phyloP scores from a whole-genome alignment of 2,113 vertebrate genomes.

The Paradoxurus hermaphroditus region DNA sequence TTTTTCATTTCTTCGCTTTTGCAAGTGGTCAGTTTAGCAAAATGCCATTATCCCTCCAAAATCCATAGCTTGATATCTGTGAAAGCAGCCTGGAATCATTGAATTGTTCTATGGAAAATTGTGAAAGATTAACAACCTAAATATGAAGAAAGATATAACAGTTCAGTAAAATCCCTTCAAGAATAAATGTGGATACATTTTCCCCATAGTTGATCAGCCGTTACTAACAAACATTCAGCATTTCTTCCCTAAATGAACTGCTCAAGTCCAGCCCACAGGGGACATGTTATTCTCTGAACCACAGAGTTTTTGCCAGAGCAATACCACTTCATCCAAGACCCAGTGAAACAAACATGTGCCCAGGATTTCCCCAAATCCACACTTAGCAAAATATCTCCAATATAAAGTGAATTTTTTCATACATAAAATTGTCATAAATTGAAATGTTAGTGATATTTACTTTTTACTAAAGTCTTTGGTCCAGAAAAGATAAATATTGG shows the following conservation, averaged over 20 bases:
- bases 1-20: background rate
- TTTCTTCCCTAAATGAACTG: constrained; percentile 4
- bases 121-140: background rate
- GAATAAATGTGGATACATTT: background rate
- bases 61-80: background rate
- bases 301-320: background rate
- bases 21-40: background rate
- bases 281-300: background rate
- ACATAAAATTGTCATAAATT: background rate
- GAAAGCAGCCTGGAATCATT: background rate
- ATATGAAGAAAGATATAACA: background rate
- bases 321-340: background rate
- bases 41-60: background rate
- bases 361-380: background rate
- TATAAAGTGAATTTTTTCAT: constrained; percentile 12
- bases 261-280: background rate
- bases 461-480: background rate
- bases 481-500: background rate
- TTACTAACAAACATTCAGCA: constrained; percentile 35
- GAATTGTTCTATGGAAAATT: background rate
- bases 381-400: constrained; percentile 17
- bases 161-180: background rate
- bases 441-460: background rate
- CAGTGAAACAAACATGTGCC: constrained; percentile 4
- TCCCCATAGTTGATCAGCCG: background rate